phyloP scores from a whole-genome alignment of 1,140 invertebrate species.

The Diprion similis region DNA sequence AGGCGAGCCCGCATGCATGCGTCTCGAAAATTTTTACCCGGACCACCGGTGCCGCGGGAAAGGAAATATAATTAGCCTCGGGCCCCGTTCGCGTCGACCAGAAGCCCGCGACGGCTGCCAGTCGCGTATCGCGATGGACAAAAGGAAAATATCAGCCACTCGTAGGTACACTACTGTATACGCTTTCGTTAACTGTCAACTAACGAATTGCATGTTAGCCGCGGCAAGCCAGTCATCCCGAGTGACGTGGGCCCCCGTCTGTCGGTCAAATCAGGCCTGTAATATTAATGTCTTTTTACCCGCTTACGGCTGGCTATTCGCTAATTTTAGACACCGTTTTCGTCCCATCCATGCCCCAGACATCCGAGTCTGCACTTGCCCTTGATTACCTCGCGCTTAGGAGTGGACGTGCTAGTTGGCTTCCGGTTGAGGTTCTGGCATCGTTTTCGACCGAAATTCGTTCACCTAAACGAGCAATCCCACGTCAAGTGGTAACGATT shows the following conservation, averaged over 20 bases:
- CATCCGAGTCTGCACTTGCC: too few relatives aligned
- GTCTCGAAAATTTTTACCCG: neutral
- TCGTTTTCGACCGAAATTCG: too few relatives aligned
- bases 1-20: neutral
- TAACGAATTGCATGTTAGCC: slow-evolving; percentile 2
- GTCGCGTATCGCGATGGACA: neutral
- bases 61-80: neutral
- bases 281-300: slow-evolving; percentile 6
- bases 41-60: neutral
- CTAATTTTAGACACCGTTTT: neutral
- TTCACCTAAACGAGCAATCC: too few relatives aligned
- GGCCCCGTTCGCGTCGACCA: neutral
- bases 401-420: too few relatives aligned
- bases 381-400: too few relatives aligned
- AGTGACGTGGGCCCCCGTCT: neutral
- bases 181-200: neutral
- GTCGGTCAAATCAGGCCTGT: slow-evolving; percentile 4
- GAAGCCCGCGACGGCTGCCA: neutral
- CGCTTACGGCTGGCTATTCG: neutral
- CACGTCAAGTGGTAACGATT: too few relatives aligned
- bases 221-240: neutral
- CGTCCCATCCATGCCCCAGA: too few relatives aligned
- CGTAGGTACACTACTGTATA: neutral
- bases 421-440: too few relatives aligned
- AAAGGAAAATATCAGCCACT: neutral